Base-by-base conservation (phyloP, 1,140 invertebrate species). In the Ostrea edulis region DNA sequence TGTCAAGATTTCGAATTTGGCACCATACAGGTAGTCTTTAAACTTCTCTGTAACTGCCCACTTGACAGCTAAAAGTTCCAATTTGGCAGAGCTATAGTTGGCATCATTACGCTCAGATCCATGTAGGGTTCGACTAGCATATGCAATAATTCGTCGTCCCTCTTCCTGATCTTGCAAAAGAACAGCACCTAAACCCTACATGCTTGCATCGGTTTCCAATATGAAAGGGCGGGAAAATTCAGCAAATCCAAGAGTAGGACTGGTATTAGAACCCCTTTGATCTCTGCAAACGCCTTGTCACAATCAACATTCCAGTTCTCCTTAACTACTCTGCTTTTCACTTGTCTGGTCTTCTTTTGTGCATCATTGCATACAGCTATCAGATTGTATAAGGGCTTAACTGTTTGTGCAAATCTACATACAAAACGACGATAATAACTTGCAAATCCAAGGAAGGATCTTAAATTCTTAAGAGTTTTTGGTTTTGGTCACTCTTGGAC, bases 341-440 rank as follows among this genome's bases (percentile, higher is more conserved):
- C 25, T 54, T 25, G 35, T 12, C 17, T 82, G 17, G 62, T 83
- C 0, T 53, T 29, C 44, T 53, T 44, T 20, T 68, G 62, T 25
- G 35, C 29, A 85, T 81, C 17, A 51, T 65, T 54, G 54, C 68
- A 51, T n/a, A 17, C 20, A 17, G 17, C 81, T 12, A 88, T 86
- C 51, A 89, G 52, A 44, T 77, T 84, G 85, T 86, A 85, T 22
- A 91, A 55, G 8, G 90, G 89, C 54, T 81, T 68, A 29, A 82
- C 84, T 53, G 68, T 87, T 17, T 87, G 22, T 14, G 58, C 65
- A 55, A 90, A 90, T 11, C n/a, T 44, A 81, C 86, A 29, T 52
- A 94, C 89, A 88, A 92, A 94, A 82, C 90, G 87, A 17, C 93
- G 68, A 85, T 92, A 93, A 85, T 91, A 94, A n/a, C 86, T 83